Conservation (phyloP, 2,113 vertebrate genomes). For the Gymnorhina tibicen region DNA sequence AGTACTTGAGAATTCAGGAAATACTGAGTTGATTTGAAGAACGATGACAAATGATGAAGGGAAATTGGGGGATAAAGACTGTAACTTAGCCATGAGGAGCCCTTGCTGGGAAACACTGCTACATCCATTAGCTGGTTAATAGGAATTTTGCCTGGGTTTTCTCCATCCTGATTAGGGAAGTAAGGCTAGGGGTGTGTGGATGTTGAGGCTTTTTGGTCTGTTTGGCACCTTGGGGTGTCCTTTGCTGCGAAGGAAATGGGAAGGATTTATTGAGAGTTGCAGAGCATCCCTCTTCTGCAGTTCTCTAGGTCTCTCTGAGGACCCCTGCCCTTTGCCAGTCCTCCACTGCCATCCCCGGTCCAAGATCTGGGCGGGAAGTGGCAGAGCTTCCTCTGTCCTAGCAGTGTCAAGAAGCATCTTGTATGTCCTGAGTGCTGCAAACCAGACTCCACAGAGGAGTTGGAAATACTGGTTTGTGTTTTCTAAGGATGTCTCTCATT, state of each 20-base stretch:
- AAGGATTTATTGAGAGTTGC: neutral
- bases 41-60: conserved; percentile 52
- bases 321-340: neutral
- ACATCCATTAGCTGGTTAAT: neutral
- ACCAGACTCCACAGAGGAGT: neutral
- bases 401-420: neutral
- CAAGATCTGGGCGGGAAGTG: neutral
- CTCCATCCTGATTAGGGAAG: neutral
- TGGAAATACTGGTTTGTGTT: neutral
- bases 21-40: conserved; percentile 41
- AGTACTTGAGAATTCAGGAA: conserved; percentile 42
- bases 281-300: neutral
- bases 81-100: conserved; percentile 19
- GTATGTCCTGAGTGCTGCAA: neutral
- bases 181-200: neutral
- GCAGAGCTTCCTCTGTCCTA: neutral
- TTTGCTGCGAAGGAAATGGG: neutral
- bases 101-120: neutral
- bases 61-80: conserved; percentile 45
- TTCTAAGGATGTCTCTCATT: neutral
- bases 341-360: accelerated
- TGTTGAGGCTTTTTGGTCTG: neutral
- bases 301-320: neutral
- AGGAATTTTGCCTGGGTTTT: neutral
- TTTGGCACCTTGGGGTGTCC: neutral